A percentile compares a stretch with the other conserved stretches of the same genome.
These are phyloP conservation scores for Drosophila mimetica DNA, from an alignment of 2,888 invertebrate genomes.

Conservation along the genomic window DNA sequence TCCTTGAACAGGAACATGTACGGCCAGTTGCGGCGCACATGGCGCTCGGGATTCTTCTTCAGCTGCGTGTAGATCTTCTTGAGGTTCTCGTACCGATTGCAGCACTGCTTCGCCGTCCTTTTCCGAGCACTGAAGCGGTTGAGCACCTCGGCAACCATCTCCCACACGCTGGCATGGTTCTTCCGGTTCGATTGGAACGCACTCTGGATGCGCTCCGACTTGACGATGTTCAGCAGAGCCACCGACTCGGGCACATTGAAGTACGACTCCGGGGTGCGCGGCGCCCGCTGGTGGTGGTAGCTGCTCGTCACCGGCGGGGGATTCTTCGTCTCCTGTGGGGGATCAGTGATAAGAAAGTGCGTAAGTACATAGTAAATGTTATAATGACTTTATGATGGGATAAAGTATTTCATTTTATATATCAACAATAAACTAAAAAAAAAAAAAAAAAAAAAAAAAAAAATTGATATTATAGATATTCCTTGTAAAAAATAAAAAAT, in stretches of 20 bases:
- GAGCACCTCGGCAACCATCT: constrained; percentile 84
- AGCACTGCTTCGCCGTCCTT: constrained; percentile 83
- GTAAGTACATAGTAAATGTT: no score
- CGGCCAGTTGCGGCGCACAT: constrained; percentile 84
- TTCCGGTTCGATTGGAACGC: constrained; percentile 84
- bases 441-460: no score
- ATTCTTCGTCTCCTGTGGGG: constrained; percentile 75
- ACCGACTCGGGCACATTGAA: constrained; percentile 84
- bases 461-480: no score
- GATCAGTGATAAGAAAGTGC: neutral
- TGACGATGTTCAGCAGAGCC: constrained; percentile 83
- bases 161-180: constrained; percentile 84
- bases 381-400: no score
- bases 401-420: no score
- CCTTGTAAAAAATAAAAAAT: no score
- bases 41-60: constrained; percentile 84
- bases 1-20: constrained; percentile 84
- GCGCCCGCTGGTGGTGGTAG: constrained; percentile 83
- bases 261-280: constrained; percentile 83
- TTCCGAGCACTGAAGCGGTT: constrained; percentile 83
- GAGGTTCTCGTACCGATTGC: constrained; percentile 84
- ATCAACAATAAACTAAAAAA: no score
- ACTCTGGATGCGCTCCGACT: constrained; percentile 83
- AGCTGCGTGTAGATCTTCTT: constrained; percentile 84
- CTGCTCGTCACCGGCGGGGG: constrained; percentile 71